Percentiles rank a stretch among this genome's conserved stretches.
These are phyloP conservation scores for Cassiopea andromeda DNA, from an alignment of 30 jellyfish, hydroid and myxozoan species.

Conservation along the genomic window DNA sequence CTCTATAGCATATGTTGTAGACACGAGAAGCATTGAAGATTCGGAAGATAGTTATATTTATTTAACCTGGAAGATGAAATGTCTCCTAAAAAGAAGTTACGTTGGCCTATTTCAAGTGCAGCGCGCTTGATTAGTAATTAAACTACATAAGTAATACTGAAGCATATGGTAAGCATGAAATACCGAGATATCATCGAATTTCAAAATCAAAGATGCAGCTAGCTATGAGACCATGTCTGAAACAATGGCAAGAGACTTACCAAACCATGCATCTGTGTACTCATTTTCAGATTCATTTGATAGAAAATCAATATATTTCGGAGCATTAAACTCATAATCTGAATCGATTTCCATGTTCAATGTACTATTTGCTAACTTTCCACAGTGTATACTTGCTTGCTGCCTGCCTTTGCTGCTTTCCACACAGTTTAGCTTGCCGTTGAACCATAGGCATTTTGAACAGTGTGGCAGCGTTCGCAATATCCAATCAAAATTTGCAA, in stretches of 20 bases:
- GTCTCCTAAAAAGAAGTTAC: neutral
- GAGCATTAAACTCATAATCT: slow-evolving; percentile 94
- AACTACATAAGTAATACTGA: neutral
- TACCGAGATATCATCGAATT: no score
- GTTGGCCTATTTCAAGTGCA: neutral
- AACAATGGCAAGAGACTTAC: slow-evolving; percentile 52
- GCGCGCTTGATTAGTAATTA: neutral
- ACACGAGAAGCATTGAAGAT: neutral
- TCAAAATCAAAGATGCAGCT: neutral
- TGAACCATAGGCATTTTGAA: neutral
- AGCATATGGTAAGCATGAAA: no score
- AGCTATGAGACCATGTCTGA: neutral
- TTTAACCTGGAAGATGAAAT: neutral
- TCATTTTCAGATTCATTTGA: slow-evolving; percentile 83
- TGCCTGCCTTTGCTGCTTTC: neutral
- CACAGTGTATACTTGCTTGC: neutral
- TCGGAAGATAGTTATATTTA: neutral
- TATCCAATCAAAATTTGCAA: neutral
- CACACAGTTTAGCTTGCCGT: neutral
- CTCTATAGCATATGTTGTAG: no score
- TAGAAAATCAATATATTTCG: slow-evolving; percentile 86
- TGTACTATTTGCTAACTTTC: neutral
- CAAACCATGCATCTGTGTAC: slow-evolving; percentile 92
- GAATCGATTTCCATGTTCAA: slow-evolving; percentile 70
- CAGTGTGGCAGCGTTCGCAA: neutral